A percentile compares a stretch with the other conserved stretches of the same genome.
These are phyloP conservation scores for Scalopus aquaticus DNA, from an alignment of 2,113 vertebrate species.

Conservation along the genomic window DNA sequence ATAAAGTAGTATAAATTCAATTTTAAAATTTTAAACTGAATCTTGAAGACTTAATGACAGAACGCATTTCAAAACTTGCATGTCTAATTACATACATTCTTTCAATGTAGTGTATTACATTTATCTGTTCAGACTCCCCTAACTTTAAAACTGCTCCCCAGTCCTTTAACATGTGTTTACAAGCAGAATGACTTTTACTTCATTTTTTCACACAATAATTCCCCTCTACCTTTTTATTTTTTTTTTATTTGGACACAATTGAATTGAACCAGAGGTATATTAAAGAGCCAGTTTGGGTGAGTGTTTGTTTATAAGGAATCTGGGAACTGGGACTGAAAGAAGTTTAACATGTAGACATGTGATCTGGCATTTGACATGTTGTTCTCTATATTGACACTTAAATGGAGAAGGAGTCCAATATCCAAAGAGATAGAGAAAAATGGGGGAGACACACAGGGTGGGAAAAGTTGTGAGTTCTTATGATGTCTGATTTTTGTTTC, in stretches of 20 bases:
- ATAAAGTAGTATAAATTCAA: not conserved
- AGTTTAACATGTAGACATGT: not conserved
- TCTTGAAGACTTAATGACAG: not conserved
- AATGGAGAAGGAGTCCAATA: too few species aligned
- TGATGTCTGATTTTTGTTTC: not conserved
- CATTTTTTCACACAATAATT: not conserved
- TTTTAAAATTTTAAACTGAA: not conserved
- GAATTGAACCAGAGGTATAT: not conserved
- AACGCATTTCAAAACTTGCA: not conserved
- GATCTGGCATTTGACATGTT: too few species aligned
- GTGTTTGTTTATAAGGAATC: not conserved
- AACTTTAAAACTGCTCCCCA: not conserved
- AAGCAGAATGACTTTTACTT: not conserved
- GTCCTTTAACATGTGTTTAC: not conserved
- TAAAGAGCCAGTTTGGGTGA: not conserved
- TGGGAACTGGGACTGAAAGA: not conserved
- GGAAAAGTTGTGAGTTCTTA: not conserved
- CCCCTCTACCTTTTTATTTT: too few species aligned
- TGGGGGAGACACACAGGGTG: not conserved
- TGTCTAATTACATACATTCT: not conserved
- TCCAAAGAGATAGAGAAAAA: not conserved
- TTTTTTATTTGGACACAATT: not conserved
- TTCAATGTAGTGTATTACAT: not conserved
- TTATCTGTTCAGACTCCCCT: not conserved
- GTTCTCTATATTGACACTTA: too few species aligned